Evolutionary conservation across 1,140 invertebrate genomes (phyloP), one percentile per base, ranked within the genome.

Genomic region (Drosophila lini): DNA sequence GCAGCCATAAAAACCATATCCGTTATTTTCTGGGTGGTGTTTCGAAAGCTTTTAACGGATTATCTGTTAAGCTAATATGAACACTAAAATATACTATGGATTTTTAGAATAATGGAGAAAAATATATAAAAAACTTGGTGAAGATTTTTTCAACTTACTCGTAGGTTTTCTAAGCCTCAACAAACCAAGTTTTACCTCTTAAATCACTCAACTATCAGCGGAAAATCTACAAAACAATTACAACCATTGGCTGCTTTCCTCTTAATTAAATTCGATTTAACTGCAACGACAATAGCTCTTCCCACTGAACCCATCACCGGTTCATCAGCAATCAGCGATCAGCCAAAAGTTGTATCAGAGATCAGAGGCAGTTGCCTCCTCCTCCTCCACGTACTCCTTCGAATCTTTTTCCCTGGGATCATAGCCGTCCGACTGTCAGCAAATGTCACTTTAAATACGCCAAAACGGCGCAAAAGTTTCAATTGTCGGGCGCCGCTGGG

Each of bases 391-490:
- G 42, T 65, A 31, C 40, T 44, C 64, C 16, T 32, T 16, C 8
- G 22, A 69, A 53, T 45, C 61, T 34, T 61, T 42, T 34, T 38
- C 61, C 36, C 45, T 38, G 48, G 69, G 58, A 63, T 67, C 75
- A 74, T 67, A 50, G 76, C 59, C 65, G 52, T 68, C 64, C 65
- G 19, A 74, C 83, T 88, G 84, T 88, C 83, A 88, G 62, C 83
- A 65, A 89, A 88, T 88, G 83, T 89, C 83, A 88, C 84, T 88
- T 88, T 89, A 88, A 80, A 88, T 88, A 88, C 83, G 83, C 83
- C 84, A 88, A 88, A 89, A 89, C 74, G 74, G 84, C 77, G 84
- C 83, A 88, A 88, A 86, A 86, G 83, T 88, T 86, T 86, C 83
- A 86, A 86, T 86, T 86, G 83, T 78, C 68, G 83, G 81, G 63